A percentile compares a stretch with the other conserved stretches of the same genome.
Conservation (phyloP, 2,888 invertebrate genomes). For the Metacarcinus magister region DNA sequence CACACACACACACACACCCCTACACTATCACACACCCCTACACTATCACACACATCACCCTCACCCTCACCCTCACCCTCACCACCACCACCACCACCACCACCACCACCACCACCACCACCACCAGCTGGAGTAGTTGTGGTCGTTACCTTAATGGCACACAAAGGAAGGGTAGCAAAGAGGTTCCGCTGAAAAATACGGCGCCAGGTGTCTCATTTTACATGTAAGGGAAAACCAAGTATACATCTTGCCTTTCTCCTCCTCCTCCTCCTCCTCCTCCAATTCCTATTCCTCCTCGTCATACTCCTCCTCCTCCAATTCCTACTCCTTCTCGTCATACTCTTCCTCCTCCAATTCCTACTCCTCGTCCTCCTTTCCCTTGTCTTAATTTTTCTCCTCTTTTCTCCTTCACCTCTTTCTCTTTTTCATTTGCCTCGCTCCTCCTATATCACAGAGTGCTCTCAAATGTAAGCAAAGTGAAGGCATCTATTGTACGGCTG, state of each 20-base stretch:
- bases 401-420: neutral
- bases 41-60: too few relatives aligned
- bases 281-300: neutral
- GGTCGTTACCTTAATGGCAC: constrained; percentile 15
- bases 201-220: neutral
- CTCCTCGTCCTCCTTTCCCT: too few relatives aligned
- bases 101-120: neutral
- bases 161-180: constrained; percentile 26
- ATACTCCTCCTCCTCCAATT: neutral
- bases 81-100: neutral
- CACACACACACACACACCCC: neutral
- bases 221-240: constrained; percentile 14
- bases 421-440: neutral
- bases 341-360: too few relatives aligned
- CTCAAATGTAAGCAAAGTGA: constrained; percentile 26
- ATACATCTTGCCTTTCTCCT: neutral
- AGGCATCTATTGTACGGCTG: constrained; percentile 26
- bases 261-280: neutral
- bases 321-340: too few relatives aligned
- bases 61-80: neutral
- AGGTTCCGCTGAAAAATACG: neutral
- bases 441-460: constrained; percentile 13
- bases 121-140: neutral
- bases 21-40: neutral
- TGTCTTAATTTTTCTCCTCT: neutral